A percentile compares a stretch with the other conserved stretches of the same genome.
Evolutionary conservation across 1,140 invertebrate species (phyloP).

Genomic region (Diachasmimorpha longicaudata): DNA sequence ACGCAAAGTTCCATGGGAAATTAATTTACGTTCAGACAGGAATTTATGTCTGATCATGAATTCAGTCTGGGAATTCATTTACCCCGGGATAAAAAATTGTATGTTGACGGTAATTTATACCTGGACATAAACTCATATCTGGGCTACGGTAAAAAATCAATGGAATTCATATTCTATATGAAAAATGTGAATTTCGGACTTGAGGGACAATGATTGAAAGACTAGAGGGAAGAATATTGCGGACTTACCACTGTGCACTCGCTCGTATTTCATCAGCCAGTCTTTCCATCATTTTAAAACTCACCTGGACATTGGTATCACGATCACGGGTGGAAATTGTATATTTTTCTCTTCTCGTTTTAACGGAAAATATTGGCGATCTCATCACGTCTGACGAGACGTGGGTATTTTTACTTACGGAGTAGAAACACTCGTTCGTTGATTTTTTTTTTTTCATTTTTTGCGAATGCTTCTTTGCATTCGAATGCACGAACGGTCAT

Average conservation of each 20-base stretch:
- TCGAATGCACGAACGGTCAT: not conserved
- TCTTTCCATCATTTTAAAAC: not conserved
- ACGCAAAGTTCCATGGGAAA: no score
- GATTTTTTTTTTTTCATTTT: not conserved
- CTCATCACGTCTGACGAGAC: constrained; percentile 3
- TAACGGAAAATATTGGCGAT: not conserved
- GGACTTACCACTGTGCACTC: not conserved
- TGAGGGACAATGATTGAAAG: no score
- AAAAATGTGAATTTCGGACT: no score
- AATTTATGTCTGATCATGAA: no score
- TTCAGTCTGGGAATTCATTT: no score
- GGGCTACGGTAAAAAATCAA: no score
- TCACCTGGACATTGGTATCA: not conserved
- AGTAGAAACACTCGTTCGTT: not conserved
- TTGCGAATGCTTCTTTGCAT: not conserved
- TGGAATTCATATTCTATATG: no score
- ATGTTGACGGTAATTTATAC: no score
- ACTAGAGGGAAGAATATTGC: no score
- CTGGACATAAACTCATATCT: no score
- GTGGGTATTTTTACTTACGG: not conserved
- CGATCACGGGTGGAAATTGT: not conserved
- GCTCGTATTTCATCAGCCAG: not conserved
- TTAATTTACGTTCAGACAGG: no score
- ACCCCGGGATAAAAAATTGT: no score
- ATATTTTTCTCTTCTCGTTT: not conserved